Percentiles rank a stretch among this genome's conserved stretches.
phyloP scores from a whole-genome alignment of 2,888 invertebrate species.

The Isotomurus palustris region DNA sequence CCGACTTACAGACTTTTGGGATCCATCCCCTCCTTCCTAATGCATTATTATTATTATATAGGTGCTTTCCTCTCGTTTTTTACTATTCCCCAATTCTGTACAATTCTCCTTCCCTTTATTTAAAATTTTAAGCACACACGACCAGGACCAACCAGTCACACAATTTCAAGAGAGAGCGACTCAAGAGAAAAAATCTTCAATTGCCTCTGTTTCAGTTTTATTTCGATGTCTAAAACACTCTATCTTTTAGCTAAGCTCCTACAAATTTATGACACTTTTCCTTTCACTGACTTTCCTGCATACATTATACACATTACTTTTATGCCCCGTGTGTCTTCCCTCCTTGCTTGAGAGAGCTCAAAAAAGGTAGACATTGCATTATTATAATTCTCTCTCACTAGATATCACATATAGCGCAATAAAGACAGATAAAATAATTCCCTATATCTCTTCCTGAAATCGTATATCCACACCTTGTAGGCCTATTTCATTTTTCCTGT shows the following conservation, averaged over 20 bases:
- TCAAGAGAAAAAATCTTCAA: constrained; percentile 2
- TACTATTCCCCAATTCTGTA: too few species aligned
- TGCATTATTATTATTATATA: constrained; percentile 9
- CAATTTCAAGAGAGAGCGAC: constrained; percentile 10
- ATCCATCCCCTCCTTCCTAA: too few species aligned
- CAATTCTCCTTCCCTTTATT: neutral
- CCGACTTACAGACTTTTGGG: too few species aligned
- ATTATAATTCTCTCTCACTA: neutral
- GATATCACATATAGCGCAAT: too few species aligned
- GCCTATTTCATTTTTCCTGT: too few species aligned
- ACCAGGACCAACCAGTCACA: too few species aligned
- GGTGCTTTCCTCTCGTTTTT: neutral
- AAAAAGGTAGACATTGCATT: neutral
- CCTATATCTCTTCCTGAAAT: too few species aligned
- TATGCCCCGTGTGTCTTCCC: neutral
- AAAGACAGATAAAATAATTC: too few species aligned
- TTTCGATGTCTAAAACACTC: constrained; percentile 1
- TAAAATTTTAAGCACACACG: constrained; percentile 22
- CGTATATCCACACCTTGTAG: too few species aligned
- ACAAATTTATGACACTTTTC: constrained; percentile 47
- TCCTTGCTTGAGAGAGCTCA: neutral
- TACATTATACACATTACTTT: constrained; percentile 40
- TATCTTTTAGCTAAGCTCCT: constrained; percentile 14
- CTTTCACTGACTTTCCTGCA: constrained; percentile 44
- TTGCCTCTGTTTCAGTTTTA: constrained; percentile 17